Conservation (phyloP, 1,140 invertebrate species). For the Araneus ventricosus region DNA sequence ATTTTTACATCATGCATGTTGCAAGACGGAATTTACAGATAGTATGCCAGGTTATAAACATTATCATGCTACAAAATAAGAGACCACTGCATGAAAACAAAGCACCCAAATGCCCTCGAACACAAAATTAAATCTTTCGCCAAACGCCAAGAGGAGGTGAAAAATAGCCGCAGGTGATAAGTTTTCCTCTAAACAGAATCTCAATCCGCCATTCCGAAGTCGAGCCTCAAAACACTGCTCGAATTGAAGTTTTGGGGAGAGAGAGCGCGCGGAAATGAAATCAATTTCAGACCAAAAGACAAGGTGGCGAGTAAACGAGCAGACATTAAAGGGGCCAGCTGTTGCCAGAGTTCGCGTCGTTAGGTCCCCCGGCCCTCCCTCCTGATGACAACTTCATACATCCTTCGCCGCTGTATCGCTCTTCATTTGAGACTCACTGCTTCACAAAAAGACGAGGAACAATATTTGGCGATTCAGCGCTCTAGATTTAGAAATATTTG, state of each 20-base stretch:
- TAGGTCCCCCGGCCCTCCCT: conserved; percentile 14
- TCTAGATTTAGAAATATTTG: background rate
- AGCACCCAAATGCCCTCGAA: too few species aligned
- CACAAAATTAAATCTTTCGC: background rate
- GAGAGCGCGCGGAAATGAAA: conserved; percentile 6
- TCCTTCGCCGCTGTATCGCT: conserved; percentile 38
- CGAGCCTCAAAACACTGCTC: background rate
- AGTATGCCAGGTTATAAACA: too few species aligned
- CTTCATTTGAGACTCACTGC: conserved; percentile 34
- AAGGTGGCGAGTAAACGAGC: conserved; percentile 52
- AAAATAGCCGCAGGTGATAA: background rate
- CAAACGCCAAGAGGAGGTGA: background rate
- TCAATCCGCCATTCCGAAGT: background rate
- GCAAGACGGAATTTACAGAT: too few species aligned
- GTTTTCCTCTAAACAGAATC: background rate
- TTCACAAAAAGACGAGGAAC: background rate
- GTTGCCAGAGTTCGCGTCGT: conserved; percentile 46
- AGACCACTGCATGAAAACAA: too few species aligned
- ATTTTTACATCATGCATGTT: too few species aligned
- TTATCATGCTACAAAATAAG: too few species aligned
- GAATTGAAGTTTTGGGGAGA: conserved; percentile 10
- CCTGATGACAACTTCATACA: conserved; percentile 67
- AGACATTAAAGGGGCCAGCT: conserved; percentile 64
- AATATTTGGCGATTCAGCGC: background rate
- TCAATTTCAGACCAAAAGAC: conserved; percentile 51